Base-by-base conservation (phyloP, 2,113 vertebrate species). In the Poeciliopsis retropinna region DNA sequence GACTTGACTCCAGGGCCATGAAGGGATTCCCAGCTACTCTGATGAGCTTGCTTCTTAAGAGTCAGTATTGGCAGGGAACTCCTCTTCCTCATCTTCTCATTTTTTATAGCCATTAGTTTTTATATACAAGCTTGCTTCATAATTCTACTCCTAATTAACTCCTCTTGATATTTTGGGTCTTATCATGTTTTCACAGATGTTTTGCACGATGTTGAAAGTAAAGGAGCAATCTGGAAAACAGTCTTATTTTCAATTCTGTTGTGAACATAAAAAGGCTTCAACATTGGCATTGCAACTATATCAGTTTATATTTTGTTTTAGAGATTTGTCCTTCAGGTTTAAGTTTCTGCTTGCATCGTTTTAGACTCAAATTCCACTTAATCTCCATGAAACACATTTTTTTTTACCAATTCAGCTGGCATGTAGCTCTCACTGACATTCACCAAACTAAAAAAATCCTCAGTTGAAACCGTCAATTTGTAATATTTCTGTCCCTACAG, bases 31-130 rank as follows among this genome's bases (percentile, higher is more conserved):
- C 70, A 11, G 65, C 75, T 64, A 71, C 65, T 68, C 71, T 10
- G 47, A 81, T 86, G 84, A 87, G 83, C 78, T 34, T 15, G 71
- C 60, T 72, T 90, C 86, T 88, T 66, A 73, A 41, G 64, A 81
- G 75, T 54, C 66, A 25, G 34, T 63, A 61, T 87, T 89, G 87
- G 87, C 86, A 89, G 69, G 27, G 75, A 85, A 73, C 81, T 5
- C 19, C n/a, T 62, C 61, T 79, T 76, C 71, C 85, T 75, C 73
- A 76, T 78, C 86, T 80, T 73, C 64, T 64, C 30, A 69, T 77
- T 72, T 54, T 84, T 85, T 76, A 70, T 87, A 73, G 75, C 30
- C 70, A 66, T 87, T 74, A 81, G 66, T 71, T 72, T 41, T 82
- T 60, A 47, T 80, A 57, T 79, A 61, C 82, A 84, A 78, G 39